Conservation (phyloP, 2,113 vertebrate genomes). For the Tinamus guttatus region DNA sequence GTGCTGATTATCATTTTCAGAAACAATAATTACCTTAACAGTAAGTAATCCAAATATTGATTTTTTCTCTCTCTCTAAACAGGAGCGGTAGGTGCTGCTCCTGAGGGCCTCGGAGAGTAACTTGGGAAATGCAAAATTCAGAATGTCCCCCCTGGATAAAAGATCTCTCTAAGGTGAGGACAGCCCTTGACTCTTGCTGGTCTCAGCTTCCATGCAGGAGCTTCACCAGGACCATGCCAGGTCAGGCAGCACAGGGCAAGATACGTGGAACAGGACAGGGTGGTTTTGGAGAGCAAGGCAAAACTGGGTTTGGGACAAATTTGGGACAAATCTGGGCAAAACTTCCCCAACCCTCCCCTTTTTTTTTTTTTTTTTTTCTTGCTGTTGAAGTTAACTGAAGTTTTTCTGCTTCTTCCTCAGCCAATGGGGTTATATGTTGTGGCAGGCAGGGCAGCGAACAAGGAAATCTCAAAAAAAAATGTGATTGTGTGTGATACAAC, state of each 20-base stretch:
- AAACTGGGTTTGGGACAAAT: background rate
- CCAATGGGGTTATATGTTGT: rapidly evolving
- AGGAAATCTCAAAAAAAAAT: background rate
- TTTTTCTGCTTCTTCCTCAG: background rate
- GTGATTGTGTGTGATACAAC: background rate
- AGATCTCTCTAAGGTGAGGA: background rate
- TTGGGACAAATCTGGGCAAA: background rate
- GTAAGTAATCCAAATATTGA: background rate
- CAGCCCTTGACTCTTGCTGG: background rate
- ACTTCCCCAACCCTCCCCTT: background rate
- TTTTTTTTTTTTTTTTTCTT: no score
- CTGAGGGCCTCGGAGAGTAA: background rate
- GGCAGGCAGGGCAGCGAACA: background rate
- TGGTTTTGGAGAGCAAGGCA: background rate
- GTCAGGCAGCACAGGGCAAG: background rate
- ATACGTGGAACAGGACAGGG: background rate
- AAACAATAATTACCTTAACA: no score
- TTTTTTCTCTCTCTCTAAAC: background rate
- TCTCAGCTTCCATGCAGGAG: background rate
- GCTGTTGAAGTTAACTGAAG: background rate
- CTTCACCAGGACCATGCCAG: background rate
- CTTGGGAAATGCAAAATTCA: background rate
- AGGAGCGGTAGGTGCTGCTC: background rate
- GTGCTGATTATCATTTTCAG: background rate
- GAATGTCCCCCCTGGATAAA: rapidly evolving